phyloP scores from a whole-genome alignment of 2,797 vertebrate species.

The Alcedo quadribrachys region DNA sequence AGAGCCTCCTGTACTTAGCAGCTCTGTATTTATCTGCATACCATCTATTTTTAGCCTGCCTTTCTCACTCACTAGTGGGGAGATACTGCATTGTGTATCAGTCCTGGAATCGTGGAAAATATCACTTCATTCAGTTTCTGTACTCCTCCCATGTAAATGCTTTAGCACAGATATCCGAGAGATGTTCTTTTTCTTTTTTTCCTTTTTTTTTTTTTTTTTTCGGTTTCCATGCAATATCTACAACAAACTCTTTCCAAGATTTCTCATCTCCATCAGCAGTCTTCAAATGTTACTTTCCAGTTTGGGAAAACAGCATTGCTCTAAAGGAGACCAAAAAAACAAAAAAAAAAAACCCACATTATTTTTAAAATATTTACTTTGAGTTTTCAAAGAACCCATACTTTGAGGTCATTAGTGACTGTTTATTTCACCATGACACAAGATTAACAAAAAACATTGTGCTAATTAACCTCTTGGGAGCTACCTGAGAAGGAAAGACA shows the following conservation, averaged over 20 bases:
- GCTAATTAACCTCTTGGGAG: neutral
- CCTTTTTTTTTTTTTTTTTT: neutral
- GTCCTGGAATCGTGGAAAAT: neutral
- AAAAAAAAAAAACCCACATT: accelerated
- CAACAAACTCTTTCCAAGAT: neutral
- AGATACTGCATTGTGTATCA: neutral
- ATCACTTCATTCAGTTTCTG: neutral
- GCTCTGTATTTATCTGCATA: constrained; percentile 29
- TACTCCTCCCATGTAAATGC: neutral
- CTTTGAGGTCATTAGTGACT: neutral
- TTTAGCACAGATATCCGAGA: neutral
- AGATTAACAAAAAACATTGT: neutral
- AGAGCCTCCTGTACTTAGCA: neutral
- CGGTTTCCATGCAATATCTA: neutral
- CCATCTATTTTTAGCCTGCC: constrained; percentile 29
- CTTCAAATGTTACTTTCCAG: constrained; percentile 20
- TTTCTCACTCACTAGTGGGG: neutral
- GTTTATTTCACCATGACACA: neutral
- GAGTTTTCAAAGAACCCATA: neutral
- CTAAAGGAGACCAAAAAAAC: neutral
- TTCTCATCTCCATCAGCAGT: neutral
- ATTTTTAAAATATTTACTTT: neutral
- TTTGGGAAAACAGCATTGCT: neutral
- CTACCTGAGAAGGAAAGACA: neutral
- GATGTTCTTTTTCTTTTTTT: neutral